phyloP scores from a whole-genome alignment of 2,888 invertebrate genomes.

The Sialis lutaria region DNA sequence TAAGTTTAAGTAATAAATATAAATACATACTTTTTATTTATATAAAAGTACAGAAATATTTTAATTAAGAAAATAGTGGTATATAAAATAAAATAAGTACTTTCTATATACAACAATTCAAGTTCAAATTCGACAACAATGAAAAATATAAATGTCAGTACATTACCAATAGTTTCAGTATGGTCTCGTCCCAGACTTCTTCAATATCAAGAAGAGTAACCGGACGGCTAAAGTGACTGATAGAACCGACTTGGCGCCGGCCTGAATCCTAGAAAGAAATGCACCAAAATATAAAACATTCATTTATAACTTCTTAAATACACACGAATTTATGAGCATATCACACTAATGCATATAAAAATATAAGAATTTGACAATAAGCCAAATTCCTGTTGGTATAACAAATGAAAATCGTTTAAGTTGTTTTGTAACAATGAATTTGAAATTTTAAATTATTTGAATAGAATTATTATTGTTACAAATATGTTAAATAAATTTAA shows the following conservation, averaged over 20 bases:
- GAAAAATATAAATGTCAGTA: not conserved
- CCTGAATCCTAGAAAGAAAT: slow-evolving; percentile 12
- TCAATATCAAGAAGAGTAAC: slow-evolving; percentile 43
- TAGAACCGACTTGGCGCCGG: slow-evolving; percentile 21
- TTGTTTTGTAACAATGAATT: too few relatives aligned
- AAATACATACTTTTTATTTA: slow-evolving; percentile 1
- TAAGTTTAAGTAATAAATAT: slow-evolving; percentile 2
- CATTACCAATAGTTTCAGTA: slow-evolving; percentile 52
- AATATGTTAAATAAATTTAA: too few relatives aligned
- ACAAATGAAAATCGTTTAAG: too few relatives aligned
- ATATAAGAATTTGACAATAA: too few relatives aligned
- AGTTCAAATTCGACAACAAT: not conserved
- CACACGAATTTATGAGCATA: too few relatives aligned
- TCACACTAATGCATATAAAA: too few relatives aligned
- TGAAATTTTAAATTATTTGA: too few relatives aligned
- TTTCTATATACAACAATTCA: not conserved
- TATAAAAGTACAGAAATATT: not conserved
- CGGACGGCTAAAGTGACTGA: slow-evolving; percentile 23
- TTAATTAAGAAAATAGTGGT: not conserved
- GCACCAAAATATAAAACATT: too few relatives aligned
- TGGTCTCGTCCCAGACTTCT: slow-evolving; percentile 61
- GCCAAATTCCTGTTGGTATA: too few relatives aligned
- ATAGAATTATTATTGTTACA: too few relatives aligned
- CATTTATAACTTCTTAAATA: too few relatives aligned
- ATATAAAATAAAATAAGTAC: not conserved